These are phyloP conservation scores for Podocnemis expansa DNA, from an alignment of 2,113 vertebrate genomes.

Conservation along the genomic window DNA sequence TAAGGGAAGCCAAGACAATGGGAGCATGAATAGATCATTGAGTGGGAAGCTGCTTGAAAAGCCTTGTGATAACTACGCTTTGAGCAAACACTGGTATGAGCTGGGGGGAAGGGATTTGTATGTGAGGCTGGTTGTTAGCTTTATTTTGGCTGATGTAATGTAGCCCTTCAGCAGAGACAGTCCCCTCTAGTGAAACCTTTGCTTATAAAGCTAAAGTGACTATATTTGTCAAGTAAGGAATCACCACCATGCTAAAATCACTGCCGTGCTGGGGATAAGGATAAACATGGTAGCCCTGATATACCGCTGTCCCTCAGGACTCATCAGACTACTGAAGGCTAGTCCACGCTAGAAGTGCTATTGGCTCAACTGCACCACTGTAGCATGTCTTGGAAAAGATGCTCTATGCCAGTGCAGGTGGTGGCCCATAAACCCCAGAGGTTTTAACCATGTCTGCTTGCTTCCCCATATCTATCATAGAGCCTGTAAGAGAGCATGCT, in stretches of 20 bases:
- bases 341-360: not conserved
- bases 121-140: not conserved
- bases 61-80: not conserved
- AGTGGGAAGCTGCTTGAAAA: not conserved
- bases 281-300: not conserved
- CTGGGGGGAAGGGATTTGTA: not conserved
- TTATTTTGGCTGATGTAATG: not conserved
- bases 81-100: not conserved
- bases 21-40: not conserved
- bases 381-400: no score
- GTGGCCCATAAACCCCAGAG: no score
- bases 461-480: no score
- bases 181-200: not conserved
- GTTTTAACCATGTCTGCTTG: no score
- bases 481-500: no score
- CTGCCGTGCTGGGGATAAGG: not conserved
- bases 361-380: not conserved
- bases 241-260: not conserved
- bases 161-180: not conserved
- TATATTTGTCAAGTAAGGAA: not conserved
- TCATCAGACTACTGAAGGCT: not conserved
- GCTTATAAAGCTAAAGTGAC: not conserved
- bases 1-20: not conserved
- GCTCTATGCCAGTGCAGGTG: no score
- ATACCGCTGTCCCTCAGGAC: not conserved